A percentile compares a stretch with the other conserved stretches of the same genome.
Conservation (phyloP, 35 echinoderm and acorn worm species). For the Ophiothrix spiculata region DNA sequence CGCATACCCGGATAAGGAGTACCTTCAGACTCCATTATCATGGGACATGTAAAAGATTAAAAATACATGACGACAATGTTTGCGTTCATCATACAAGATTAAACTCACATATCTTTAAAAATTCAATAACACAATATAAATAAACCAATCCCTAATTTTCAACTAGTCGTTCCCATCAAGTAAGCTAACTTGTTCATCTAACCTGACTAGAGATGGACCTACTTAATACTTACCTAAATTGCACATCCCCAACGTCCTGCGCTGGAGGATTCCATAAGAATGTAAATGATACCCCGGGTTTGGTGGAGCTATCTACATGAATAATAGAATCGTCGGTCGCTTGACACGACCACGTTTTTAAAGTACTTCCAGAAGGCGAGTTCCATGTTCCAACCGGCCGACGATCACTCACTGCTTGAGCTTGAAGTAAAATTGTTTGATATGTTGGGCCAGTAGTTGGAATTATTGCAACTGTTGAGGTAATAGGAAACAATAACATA, state of each 20-base stretch:
- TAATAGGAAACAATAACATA: no score
- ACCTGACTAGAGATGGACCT: no score
- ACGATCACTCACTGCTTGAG: neutral
- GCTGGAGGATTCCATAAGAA: neutral
- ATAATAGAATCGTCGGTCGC: neutral
- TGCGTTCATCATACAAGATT: no score
- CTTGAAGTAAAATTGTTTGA: neutral
- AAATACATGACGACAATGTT: no score
- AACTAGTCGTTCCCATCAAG: no score
- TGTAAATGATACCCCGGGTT: neutral
- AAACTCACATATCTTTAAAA: no score
- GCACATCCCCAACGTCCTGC: neutral
- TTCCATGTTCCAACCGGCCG: neutral
- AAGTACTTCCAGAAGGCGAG: neutral
- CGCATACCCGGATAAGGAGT: no score
- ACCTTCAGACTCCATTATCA: no score
- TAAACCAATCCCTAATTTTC: no score
- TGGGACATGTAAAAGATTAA: no score
- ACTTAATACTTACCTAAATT: neutral
- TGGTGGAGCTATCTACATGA: neutral
- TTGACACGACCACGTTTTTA: neutral
- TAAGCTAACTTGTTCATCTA: no score
- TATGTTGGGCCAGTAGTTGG: neutral
- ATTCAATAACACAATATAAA: no score
- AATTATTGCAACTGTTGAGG: neutral